A percentile compares a stretch with the other conserved stretches of the same genome.
phyloP scores from a whole-genome alignment of 2,888 invertebrate genomes.

The Cantharis rufa region DNA sequence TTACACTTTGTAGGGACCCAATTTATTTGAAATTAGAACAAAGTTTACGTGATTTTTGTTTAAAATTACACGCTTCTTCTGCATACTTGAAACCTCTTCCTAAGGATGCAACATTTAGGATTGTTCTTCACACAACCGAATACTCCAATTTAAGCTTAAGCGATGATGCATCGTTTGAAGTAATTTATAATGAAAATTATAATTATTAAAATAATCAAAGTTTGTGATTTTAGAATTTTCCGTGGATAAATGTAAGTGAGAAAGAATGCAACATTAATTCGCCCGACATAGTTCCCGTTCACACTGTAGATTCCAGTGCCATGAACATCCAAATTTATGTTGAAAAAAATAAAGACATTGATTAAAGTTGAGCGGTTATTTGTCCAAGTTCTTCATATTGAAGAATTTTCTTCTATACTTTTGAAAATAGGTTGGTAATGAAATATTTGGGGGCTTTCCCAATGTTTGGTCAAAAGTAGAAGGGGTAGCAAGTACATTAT shows the following conservation, averaged over 20 bases:
- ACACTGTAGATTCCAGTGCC: constrained; percentile 53
- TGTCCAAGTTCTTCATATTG: not conserved
- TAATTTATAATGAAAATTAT: constrained; percentile 28
- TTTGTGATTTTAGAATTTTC: constrained; percentile 53
- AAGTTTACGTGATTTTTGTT: constrained; percentile 63
- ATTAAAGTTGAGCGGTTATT: not conserved
- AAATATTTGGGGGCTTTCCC: not conserved
- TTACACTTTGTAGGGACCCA: constrained; percentile 56
- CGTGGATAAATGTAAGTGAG: constrained; percentile 55
- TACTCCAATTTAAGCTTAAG: constrained; percentile 61
- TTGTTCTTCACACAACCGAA: constrained; percentile 64
- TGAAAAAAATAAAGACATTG: constrained; percentile 39
- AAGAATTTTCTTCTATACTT: not conserved
- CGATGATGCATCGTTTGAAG: constrained; percentile 59
- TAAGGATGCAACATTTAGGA: constrained; percentile 63
- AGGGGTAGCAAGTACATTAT: not conserved
- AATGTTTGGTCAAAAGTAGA: not conserved
- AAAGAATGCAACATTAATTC: constrained; percentile 39
- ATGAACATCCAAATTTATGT: constrained; percentile 51
- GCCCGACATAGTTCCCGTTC: constrained; percentile 55
- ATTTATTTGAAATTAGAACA: constrained; percentile 67
- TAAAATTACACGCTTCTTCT: constrained; percentile 60
- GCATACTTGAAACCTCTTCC: constrained; percentile 59
- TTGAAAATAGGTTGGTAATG: not conserved
- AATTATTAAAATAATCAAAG: constrained; percentile 12